Percentiles rank a stretch among this genome's conserved stretches.
Evolutionary conservation across 2,113 vertebrate genomes (phyloP).

Genomic region (Salvelinus alpinus): DNA sequence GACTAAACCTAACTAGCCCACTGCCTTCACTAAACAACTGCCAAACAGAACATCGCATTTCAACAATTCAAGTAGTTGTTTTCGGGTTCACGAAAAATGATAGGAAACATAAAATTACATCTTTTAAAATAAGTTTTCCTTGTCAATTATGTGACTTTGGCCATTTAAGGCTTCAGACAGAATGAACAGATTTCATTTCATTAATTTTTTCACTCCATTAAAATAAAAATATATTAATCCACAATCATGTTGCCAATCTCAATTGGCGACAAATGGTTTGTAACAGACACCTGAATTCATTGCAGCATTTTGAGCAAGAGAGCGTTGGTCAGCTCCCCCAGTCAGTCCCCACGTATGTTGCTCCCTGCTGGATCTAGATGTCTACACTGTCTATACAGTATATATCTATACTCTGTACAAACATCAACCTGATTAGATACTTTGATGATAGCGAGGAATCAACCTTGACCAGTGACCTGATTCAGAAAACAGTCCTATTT

Average conservation of each 20-base stretch:
- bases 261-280: conserved; percentile 28
- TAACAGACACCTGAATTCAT: conserved; percentile 66
- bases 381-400: conserved; percentile 11
- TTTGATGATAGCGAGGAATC: conserved; percentile 42
- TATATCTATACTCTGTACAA: conserved; percentile 48
- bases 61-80: conserved; percentile 76
- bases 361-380: conserved; percentile 41
- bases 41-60: conserved; percentile 44
- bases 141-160: conserved; percentile 46
- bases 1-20: conserved; percentile 26
- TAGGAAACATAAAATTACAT: conserved; percentile 23
- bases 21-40: conserved; percentile 44
- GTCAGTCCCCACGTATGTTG: conserved; percentile 19
- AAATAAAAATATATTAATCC: conserved; percentile 38
- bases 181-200: conserved; percentile 25
- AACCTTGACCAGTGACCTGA: conserved; percentile 40
- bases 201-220: conserved; percentile 27
- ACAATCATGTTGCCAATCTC: conserved; percentile 52
- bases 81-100: conserved; percentile 44
- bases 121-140: conserved; percentile 45
- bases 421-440: conserved; percentile 52
- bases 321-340: conserved; percentile 20
- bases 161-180: conserved; percentile 43
- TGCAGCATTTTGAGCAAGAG: conserved; percentile 64
- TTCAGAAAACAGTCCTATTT: conserved; percentile 41